Evolutionary conservation across 1,140 invertebrate species (phyloP), one percentile per base, ranked within the genome.

Genomic region (Caligus rogercresseyi): DNA sequence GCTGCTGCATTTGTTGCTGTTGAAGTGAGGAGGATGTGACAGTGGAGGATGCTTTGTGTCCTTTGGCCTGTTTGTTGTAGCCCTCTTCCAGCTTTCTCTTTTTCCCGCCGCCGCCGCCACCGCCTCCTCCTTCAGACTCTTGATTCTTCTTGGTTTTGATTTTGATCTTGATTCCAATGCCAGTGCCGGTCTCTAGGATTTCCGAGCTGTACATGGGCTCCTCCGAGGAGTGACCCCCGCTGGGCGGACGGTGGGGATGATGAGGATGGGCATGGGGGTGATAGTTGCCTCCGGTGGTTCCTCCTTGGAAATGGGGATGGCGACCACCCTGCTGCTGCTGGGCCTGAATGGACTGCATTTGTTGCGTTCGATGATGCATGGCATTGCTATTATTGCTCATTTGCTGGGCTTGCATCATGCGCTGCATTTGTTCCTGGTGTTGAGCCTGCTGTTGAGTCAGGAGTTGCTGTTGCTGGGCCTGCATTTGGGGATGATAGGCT

Each of bases 151-250:
- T 25, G 7, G 21, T 60, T 60, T 31, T 60, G 21, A 60, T 60
- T 16, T 60, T 60, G 15, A 60, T 26, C 20, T 60, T 60, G 24
- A 60, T 60, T 14, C 57, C 57, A 14, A 60, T 31, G 21, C 57
- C 57, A 15, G 16, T 25, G 2, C 18, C 25, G 4, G 53, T 16
- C 53, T 54, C 21, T 54, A 23, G n/a, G 21, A 60, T 21, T 25
- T 25, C 57, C 15, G 18, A 18, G 51, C 57, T 60, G 26, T 25
- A 24, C 20, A 24, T 25, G 57, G 20, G 21, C 21, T 18, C 16
- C 16, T 43, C 57, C 24, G 20, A 15, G 24, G 54, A 56, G 15
- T n/a, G 20, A 20, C 43, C 24, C 18, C 25, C 26, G 26, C 25
- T 60, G 20, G 21, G 15, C 14, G 21, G 57, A 18, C 25, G 57